These are phyloP conservation scores for Gambusia holbrooki DNA, from an alignment of 2,113 vertebrate genomes.

Conservation along the genomic window DNA sequence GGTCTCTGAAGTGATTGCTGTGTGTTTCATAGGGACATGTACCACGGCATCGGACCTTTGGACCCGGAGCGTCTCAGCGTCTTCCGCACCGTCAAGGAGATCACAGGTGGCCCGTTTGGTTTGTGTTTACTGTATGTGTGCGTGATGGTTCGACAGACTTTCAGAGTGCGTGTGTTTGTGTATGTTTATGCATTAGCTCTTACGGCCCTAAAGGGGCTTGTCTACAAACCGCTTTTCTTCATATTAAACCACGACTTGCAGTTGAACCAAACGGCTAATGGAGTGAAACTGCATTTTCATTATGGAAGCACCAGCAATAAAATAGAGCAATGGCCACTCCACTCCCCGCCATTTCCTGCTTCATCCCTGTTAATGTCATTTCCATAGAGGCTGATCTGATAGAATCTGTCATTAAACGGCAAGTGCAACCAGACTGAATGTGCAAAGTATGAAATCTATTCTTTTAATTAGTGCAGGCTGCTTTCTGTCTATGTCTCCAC, in stretches of 20 bases:
- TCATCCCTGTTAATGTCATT: slow-evolving; percentile 57
- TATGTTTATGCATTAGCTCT: slow-evolving; percentile 68
- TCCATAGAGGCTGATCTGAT: slow-evolving; percentile 54
- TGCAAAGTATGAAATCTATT: slow-evolving; percentile 58
- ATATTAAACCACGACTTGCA: slow-evolving; percentile 68
- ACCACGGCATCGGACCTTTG: slow-evolving; percentile 91
- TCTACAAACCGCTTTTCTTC: slow-evolving; percentile 75
- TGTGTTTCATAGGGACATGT: slow-evolving; percentile 86
- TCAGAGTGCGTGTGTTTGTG: slow-evolving; percentile 4
- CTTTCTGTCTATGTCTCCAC: slow-evolving; percentile 43
- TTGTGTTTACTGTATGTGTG: slow-evolving; percentile 1
- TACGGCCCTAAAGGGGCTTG: slow-evolving; percentile 69
- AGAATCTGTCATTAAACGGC: slow-evolving; percentile 73
- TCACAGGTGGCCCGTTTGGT: slow-evolving; percentile 87
- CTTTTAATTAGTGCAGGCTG: slow-evolving; percentile 69
- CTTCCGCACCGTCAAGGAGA: slow-evolving; percentile 94
- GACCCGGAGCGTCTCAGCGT: slow-evolving; percentile 93
- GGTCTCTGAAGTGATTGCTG: neutral
- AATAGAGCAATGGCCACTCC: slow-evolving; percentile 72
- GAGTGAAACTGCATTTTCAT: slow-evolving; percentile 79
- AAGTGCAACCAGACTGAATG: slow-evolving; percentile 63
- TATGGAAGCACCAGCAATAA: slow-evolving; percentile 80
- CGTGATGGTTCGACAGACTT: slow-evolving; percentile 7
- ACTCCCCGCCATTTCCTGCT: slow-evolving; percentile 44
- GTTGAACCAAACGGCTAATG: slow-evolving; percentile 81